Evolutionary conservation across 2,113 vertebrate species (phyloP).

Genomic region (Perccottus glenii): DNA sequence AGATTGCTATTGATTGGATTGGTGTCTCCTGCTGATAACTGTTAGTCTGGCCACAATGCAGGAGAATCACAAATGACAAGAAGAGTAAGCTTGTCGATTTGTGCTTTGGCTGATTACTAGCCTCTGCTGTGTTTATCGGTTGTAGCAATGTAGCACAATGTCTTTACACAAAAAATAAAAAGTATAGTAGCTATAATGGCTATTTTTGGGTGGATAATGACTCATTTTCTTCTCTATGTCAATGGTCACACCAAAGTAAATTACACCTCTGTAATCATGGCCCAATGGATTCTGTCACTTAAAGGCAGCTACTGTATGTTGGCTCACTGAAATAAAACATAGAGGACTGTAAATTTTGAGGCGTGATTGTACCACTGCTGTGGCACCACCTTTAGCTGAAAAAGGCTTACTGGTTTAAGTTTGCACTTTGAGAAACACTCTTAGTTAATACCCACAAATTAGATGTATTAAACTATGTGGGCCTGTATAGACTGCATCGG

Average conservation of each 20-base stretch:
- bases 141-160: background rate
- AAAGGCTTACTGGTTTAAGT: background rate
- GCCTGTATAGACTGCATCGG: conserved; percentile 30
- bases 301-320: background rate
- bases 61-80: conserved; percentile 1
- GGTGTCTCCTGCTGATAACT: conserved; percentile 18
- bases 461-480: conserved; percentile 3
- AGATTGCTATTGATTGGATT: conserved; percentile 8
- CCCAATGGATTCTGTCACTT: background rate
- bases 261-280: background rate
- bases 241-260: background rate
- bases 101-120: conserved; percentile 5
- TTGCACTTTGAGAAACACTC: conserved; percentile 6
- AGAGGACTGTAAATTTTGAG: background rate
- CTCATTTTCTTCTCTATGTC: no score
- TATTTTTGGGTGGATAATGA: no score
- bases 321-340: background rate
- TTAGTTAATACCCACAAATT: background rate
- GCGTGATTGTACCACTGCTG: background rate
- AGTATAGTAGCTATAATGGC: no score
- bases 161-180: no score
- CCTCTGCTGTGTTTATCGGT: background rate
- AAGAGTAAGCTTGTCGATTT: conserved; percentile 11
- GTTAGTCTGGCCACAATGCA: background rate
- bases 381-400: background rate